Evolutionary conservation across 2,888 invertebrate species (phyloP).

Genomic region (Neocrepidodera transversa): DNA sequence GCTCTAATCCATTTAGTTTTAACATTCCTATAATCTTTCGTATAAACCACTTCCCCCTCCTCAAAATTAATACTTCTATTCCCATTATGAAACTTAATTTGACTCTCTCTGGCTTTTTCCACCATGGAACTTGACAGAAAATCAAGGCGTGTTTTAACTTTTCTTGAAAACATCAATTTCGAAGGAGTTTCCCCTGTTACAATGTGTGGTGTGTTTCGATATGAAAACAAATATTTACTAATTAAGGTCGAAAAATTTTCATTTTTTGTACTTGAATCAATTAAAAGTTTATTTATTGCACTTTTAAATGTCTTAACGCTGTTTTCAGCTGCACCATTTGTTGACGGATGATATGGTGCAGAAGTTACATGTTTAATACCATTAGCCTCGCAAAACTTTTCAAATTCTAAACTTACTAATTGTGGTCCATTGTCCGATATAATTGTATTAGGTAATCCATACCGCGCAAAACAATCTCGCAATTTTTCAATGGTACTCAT

Average conservation of each 20-base stretch:
- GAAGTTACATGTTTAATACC: conserved; percentile 41
- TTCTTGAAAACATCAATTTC: background rate
- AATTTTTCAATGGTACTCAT: conserved; percentile 27
- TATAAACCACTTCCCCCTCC: no score
- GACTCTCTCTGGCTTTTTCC: background rate
- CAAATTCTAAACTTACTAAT: conserved; percentile 41
- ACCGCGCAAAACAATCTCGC: conserved; percentile 42
- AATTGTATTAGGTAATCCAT: conserved; percentile 42
- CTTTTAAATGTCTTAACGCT: conserved; percentile 32
- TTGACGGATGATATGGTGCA: conserved; percentile 14
- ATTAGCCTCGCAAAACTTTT: conserved; percentile 38
- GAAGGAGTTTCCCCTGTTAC: background rate
- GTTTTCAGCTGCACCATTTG: conserved; percentile 33
- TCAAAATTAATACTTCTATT: background rate
- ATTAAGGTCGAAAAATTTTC: conserved; percentile 12
- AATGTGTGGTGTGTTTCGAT: conserved; percentile 25
- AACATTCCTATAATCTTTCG: conserved; percentile 6
- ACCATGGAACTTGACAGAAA: conserved; percentile 3
- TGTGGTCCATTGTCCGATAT: conserved; percentile 45
- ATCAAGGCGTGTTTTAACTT: conserved; percentile 15
- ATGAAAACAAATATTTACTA: conserved; percentile 26
- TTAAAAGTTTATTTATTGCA: conserved; percentile 17
- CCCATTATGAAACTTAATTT: background rate
- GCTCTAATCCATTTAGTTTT: conserved; percentile 10
- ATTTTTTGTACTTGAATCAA: conserved; percentile 1